Conservation (phyloP, 2,113 vertebrate species). For the Salvator merianae region DNA sequence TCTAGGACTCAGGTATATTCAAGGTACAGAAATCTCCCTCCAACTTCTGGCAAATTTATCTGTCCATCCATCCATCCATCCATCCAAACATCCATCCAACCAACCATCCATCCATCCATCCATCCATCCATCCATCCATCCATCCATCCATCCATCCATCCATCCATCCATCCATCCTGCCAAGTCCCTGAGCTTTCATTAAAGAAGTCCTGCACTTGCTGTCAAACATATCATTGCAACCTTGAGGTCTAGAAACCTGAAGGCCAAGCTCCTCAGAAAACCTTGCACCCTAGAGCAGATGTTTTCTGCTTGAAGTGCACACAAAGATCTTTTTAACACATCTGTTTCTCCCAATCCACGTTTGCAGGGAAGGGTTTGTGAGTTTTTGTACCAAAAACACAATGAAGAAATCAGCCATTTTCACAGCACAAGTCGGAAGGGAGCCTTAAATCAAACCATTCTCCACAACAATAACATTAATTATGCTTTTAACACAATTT, state of each 20-base stretch:
- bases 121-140: no score
- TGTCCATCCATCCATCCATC: no score
- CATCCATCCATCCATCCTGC: neutral
- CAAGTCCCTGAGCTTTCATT: neutral
- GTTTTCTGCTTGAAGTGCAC: neutral
- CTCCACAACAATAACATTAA: constrained; percentile 82
- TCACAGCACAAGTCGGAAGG: constrained; percentile 48
- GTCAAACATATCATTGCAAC: neutral
- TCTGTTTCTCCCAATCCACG: constrained; percentile 25
- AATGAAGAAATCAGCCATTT: constrained; percentile 61
- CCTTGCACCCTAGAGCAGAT: neutral
- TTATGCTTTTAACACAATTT: constrained; percentile 85
- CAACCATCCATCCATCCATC: no score
- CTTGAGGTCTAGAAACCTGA: neutral
- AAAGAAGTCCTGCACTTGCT: neutral
- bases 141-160: no score
- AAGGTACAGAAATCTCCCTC: no score
- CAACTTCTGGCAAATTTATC: no score
- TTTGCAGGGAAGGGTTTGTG: neutral
- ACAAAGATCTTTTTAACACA: constrained; percentile 9
- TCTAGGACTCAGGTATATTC: no score
- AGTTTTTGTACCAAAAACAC: constrained; percentile 9
- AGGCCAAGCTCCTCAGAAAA: neutral
- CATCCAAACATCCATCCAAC: no score
- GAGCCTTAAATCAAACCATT: constrained; percentile 80